Conservation (phyloP, 2,113 vertebrate species). For the Oreochromis niloticus region DNA sequence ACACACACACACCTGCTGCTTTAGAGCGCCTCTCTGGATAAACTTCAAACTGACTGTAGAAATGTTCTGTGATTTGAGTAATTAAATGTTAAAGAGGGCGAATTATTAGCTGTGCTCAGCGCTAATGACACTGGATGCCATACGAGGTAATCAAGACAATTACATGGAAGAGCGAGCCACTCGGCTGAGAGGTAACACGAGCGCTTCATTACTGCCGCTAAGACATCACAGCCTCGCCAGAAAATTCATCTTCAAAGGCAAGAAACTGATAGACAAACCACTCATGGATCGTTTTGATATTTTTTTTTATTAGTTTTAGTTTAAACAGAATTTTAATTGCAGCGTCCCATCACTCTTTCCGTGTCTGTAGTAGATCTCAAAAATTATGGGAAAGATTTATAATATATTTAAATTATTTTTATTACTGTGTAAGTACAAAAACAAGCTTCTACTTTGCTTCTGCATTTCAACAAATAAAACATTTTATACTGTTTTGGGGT, state of each 20-base stretch:
- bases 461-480: slow-evolving; percentile 50
- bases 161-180: not conserved
- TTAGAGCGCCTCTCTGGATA: not conserved
- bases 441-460: slow-evolving; percentile 12
- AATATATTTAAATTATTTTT: slow-evolving; percentile 62
- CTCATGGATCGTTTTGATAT: slow-evolving; percentile 1
- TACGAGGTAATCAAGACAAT: not conserved
- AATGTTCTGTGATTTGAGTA: not conserved
- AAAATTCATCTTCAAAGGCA: not conserved
- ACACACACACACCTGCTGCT: rapidly evolving
- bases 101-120: not conserved
- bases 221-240: not conserved
- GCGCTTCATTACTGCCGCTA: not conserved
- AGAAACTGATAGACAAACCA: not conserved
- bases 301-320: not conserved
- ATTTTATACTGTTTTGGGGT: slow-evolving; percentile 39
- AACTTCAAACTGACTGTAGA: not conserved
- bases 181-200: not conserved
- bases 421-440: slow-evolving; percentile 18
- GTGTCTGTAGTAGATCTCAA: not conserved
- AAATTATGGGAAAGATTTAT: slow-evolving; percentile 25
- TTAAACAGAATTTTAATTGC: not conserved
- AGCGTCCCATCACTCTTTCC: not conserved
- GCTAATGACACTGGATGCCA: not conserved
- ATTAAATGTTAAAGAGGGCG: not conserved